Evolutionary conservation across 1,140 invertebrate species (phyloP).

Genomic region (Condylostylus longicornis): DNA sequence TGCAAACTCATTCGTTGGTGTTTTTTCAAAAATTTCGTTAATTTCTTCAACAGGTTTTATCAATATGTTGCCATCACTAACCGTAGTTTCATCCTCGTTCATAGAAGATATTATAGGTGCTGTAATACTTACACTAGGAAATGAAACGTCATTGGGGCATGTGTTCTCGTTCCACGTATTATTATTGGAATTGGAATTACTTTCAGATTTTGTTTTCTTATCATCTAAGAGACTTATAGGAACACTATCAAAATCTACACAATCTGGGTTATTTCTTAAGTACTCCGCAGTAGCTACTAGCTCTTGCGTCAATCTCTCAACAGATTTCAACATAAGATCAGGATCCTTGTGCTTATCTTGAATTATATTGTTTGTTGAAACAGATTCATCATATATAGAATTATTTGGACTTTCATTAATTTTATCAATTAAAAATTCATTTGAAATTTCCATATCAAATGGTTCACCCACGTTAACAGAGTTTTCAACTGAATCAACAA

Average conservation of each 20-base stretch:
- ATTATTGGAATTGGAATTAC: slow-evolving; percentile 27
- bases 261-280: slow-evolving; percentile 26
- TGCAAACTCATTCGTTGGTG: slow-evolving; percentile 19
- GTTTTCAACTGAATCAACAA: slow-evolving; percentile 19
- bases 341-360: slow-evolving; percentile 39
- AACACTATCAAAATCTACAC: slow-evolving; percentile 1
- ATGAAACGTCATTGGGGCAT: slow-evolving; percentile 56
- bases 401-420: slow-evolving; percentile 25
- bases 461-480: slow-evolving; percentile 15
- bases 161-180: slow-evolving; percentile 65
- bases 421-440: slow-evolving; percentile 25
- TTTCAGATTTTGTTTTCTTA: slow-evolving; percentile 13
- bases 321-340: slow-evolving; percentile 49
- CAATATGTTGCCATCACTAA: slow-evolving; percentile 28
- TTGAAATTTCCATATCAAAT: slow-evolving; percentile 32
- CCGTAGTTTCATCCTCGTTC: slow-evolving; percentile 38
- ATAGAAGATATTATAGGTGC: slow-evolving; percentile 52
- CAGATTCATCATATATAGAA: slow-evolving; percentile 9
- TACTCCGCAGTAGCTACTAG: slow-evolving; percentile 42
- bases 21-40: slow-evolving; percentile 12
- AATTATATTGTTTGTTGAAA: slow-evolving; percentile 3
- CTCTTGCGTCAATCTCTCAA: slow-evolving; percentile 45
- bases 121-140: slow-evolving; percentile 60
- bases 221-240: background rate
- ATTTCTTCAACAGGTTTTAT: too few species aligned